A percentile compares a stretch with the other conserved stretches of the same genome.
phyloP scores from a whole-genome alignment of 2,797 vertebrate species.

The Pangasius djambal region DNA sequence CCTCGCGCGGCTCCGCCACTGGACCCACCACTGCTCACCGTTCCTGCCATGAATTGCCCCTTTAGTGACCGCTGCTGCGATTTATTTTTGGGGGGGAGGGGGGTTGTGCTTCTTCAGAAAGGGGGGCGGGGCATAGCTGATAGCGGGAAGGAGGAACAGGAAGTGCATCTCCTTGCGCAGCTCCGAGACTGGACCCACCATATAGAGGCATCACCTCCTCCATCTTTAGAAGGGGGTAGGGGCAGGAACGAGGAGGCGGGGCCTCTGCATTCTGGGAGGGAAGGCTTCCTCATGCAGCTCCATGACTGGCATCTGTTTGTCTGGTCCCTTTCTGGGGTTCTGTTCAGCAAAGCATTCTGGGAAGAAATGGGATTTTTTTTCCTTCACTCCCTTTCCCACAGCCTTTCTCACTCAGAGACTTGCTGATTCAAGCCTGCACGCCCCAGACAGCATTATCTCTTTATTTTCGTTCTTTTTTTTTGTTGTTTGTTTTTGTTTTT shows the following conservation, averaged over 20 bases:
- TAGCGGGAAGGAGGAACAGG: not conserved
- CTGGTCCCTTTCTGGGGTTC: slow-evolving; percentile 36
- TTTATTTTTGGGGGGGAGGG: not conserved
- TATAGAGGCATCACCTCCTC: slow-evolving; percentile 8
- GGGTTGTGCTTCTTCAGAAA: not conserved
- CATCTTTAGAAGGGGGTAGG: slow-evolving; percentile 27
- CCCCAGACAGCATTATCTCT: slow-evolving; percentile 69
- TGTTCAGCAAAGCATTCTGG: slow-evolving; percentile 60
- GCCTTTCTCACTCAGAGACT: slow-evolving; percentile 88
- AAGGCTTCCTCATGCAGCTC: slow-evolving; percentile 19
- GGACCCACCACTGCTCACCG: slow-evolving; percentile 53
- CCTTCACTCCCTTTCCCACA: slow-evolving; percentile 52
- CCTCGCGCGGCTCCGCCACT: slow-evolving; percentile 45
- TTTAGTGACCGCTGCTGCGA: slow-evolving; percentile 49
- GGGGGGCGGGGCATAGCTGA: not conserved
- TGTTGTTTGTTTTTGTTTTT: not conserved
- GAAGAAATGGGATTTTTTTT: slow-evolving; percentile 6
- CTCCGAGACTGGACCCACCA: slow-evolving; percentile 49
- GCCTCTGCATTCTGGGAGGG: slow-evolving; percentile 17
- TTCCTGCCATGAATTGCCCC: slow-evolving; percentile 48
- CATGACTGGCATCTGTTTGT: slow-evolving; percentile 27
- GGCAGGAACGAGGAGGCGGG: slow-evolving; percentile 23
- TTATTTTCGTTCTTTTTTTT: slow-evolving; percentile 51
- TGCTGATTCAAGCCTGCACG: slow-evolving; percentile 82
- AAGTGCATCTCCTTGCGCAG: slow-evolving; percentile 10